Percentiles rank a stretch among this genome's conserved stretches.
These are phyloP conservation scores for Melanostoma scalare DNA, from an alignment of 2,888 invertebrate genomes.

Conservation along the genomic window DNA sequence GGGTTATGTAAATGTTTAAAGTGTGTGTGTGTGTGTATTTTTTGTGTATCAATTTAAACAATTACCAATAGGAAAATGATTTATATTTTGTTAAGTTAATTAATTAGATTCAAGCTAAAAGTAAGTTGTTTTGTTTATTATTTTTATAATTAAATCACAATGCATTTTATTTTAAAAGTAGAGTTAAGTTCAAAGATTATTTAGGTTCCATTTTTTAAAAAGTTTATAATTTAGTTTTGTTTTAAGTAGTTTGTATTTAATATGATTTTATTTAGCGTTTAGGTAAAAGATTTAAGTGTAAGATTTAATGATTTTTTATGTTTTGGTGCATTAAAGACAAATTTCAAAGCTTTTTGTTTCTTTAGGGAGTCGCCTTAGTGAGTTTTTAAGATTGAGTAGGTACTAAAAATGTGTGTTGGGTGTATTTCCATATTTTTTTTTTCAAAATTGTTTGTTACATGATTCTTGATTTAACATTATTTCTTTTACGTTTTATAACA, in stretches of 20 bases:
- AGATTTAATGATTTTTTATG: constrained; percentile 36
- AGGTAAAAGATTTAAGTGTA: constrained; percentile 54
- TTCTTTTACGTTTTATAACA: constrained; percentile 31
- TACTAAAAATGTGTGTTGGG: constrained; percentile 32
- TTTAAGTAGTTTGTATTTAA: constrained; percentile 30
- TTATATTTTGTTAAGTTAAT: constrained; percentile 15
- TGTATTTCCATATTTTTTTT: neutral
- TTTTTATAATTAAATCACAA: constrained; percentile 71
- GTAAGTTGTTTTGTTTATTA: constrained; percentile 30
- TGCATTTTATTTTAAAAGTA: constrained; percentile 51
- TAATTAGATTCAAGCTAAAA: constrained; percentile 45
- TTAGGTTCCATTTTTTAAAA: constrained; percentile 20
- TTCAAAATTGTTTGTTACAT: constrained; percentile 39
- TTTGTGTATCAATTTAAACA: constrained; percentile 42
- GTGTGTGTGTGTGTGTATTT: constrained; percentile 30
- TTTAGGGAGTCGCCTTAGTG: constrained; percentile 41
- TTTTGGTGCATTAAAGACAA: constrained; percentile 61
- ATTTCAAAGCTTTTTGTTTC: constrained; percentile 59
- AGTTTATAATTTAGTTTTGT: constrained; percentile 39
- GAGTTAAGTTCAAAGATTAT: constrained; percentile 24
- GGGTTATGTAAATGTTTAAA: constrained; percentile 29
- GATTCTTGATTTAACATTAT: constrained; percentile 27
- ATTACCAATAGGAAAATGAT: constrained; percentile 57
- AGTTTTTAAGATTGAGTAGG: constrained; percentile 44
- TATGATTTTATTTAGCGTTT: constrained; percentile 15